phyloP scores from a whole-genome alignment of 1,140 invertebrate species.

The Papilio xuthus region DNA sequence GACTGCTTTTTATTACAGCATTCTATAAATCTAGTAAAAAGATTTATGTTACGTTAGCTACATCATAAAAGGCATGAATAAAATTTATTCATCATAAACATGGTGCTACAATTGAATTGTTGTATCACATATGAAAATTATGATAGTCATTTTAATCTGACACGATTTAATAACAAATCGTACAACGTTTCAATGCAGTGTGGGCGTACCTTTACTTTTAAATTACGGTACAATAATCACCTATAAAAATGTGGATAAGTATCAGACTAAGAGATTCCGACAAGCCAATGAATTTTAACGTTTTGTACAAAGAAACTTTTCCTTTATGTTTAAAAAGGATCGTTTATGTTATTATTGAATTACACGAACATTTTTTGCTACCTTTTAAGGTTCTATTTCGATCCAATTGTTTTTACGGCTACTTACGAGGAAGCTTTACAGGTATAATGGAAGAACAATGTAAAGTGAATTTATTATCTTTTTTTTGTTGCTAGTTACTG shows the following conservation, averaged over 20 bases:
- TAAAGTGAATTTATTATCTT: background rate
- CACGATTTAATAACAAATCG: background rate
- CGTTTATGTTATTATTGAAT: constrained; percentile 15
- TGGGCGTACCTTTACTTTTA: constrained; percentile 40
- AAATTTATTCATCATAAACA: constrained; percentile 27
- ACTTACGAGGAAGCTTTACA: constrained; percentile 1
- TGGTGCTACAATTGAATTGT: background rate
- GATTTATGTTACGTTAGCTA: background rate
- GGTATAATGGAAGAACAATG: background rate
- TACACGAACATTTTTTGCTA: constrained; percentile 3
- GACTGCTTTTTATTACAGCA: background rate
- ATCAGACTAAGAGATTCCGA: constrained; percentile 26
- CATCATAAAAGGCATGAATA: background rate
- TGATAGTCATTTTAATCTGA: constrained; percentile 10
- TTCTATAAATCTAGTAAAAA: background rate
- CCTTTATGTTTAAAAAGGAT: constrained; percentile 1
- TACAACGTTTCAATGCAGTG: constrained; percentile 15
- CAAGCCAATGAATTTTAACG: constrained; percentile 23
- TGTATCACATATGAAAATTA: constrained; percentile 4
- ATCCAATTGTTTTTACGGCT: background rate
- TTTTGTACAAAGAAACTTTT: constrained; percentile 21
- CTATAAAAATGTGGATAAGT: constrained; percentile 39
- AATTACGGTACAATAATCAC: constrained; percentile 39
- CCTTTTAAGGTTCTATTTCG: constrained; percentile 22
- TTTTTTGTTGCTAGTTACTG: too few species aligned